Conservation (phyloP, 2,888 invertebrate species). For the Falcaria lacertinaria region DNA sequence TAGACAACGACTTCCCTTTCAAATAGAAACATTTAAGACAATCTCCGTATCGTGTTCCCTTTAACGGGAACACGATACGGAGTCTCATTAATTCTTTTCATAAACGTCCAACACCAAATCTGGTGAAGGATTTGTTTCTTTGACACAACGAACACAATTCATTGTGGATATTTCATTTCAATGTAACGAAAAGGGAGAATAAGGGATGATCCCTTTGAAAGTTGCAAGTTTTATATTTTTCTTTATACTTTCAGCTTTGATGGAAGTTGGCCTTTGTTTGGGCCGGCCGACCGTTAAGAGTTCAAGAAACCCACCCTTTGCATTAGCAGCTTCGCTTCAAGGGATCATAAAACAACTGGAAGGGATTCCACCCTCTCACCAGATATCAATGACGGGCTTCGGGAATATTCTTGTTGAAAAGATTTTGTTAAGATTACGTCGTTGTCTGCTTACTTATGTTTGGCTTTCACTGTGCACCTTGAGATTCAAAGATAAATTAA, state of each 20-base stretch:
- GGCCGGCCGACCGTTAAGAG: conserved; percentile 34
- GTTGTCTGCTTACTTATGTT: neutral
- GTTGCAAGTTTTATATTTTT: conserved; percentile 65
- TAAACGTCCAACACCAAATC: conserved; percentile 14
- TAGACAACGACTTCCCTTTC: too few species aligned
- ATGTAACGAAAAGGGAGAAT: conserved; percentile 48
- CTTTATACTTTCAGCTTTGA: conserved; percentile 60
- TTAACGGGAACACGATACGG: neutral
- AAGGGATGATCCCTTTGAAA: conserved; percentile 64
- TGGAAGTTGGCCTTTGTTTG: conserved; percentile 62
- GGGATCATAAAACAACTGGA: conserved; percentile 28
- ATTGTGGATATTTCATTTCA: conserved; percentile 45
- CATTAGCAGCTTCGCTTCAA: conserved; percentile 22
- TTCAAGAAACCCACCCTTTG: conserved; percentile 34
- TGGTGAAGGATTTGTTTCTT: conserved; percentile 31
- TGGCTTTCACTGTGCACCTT: too few species aligned
- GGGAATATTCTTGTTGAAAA: conserved; percentile 11
- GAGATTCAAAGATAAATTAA: too few species aligned
- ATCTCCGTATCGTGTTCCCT: too few species aligned
- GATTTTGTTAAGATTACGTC: neutral
- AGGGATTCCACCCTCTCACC: conserved; percentile 17
- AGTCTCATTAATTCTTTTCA: conserved; percentile 8
- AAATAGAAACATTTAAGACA: too few species aligned
- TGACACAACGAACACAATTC: conserved; percentile 42
- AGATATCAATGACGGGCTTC: conserved; percentile 17